Percentiles rank a stretch among this genome's conserved stretches.
Conservation (phyloP, 2,797 vertebrate species). For the Poecilia gillii region DNA sequence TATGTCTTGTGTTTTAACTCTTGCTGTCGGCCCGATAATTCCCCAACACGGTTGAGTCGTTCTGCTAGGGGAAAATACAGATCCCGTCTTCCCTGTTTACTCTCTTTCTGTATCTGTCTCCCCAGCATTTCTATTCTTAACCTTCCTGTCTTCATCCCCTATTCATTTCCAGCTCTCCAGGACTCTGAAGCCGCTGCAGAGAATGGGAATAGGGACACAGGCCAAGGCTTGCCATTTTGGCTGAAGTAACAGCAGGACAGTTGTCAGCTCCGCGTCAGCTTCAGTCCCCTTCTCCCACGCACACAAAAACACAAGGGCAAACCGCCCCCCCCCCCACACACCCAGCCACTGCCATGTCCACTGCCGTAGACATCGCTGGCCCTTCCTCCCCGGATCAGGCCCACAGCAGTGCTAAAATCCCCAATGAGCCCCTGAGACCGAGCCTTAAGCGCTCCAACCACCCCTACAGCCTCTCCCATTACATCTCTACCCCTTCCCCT, state of each 20-base stretch:
- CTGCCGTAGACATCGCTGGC: conserved; percentile 81
- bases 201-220: conserved; percentile 82
- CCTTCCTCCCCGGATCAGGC: conserved; percentile 88
- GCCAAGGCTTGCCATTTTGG: conserved; percentile 80
- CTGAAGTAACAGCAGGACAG: conserved; percentile 81
- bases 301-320: conserved; percentile 58
- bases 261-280: conserved; percentile 74
- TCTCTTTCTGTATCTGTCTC: conserved; percentile 52
- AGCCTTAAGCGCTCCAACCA: conserved; percentile 92
- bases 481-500: conserved; percentile 87
- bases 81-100: conserved; percentile 48
- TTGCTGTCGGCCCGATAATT: conserved; percentile 12
- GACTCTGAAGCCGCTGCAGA: conserved; percentile 76
- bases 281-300: conserved; percentile 67
- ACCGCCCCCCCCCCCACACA: conserved; percentile 37
- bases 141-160: conserved; percentile 69
- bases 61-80: conserved; percentile 1
- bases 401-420: conserved; percentile 94
- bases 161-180: conserved; percentile 73
- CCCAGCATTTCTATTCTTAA: conserved; percentile 74
- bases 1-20: conserved; percentile 35
- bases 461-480: conserved; percentile 91
- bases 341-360: conserved; percentile 77
- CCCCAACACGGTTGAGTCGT: conserved; percentile 13
- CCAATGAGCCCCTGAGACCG: conserved; percentile 95